Evolutionary conservation across 2,113 vertebrate species (phyloP).

Genomic region (Rhinoderma darwinii): DNA sequence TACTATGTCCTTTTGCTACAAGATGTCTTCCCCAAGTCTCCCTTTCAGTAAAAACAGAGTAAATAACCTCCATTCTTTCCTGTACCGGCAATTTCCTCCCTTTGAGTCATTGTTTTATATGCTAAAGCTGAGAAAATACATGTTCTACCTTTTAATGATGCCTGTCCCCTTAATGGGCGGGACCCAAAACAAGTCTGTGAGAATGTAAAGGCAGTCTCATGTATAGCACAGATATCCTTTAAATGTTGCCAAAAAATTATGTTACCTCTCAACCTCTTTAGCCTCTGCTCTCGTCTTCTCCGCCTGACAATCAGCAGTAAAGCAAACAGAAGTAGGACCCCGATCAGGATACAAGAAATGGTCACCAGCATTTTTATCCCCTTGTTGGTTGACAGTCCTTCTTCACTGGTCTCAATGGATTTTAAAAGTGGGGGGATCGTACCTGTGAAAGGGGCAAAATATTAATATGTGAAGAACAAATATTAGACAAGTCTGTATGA

Average conservation of each 20-base stretch:
- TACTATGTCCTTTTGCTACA: background rate
- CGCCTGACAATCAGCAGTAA: slow-evolving; percentile 90
- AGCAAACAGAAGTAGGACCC: slow-evolving; percentile 88
- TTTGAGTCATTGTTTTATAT: background rate
- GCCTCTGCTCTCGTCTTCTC: slow-evolving; percentile 91
- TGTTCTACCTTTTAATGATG: background rate
- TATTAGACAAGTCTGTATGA: background rate
- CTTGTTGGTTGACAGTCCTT: slow-evolving; percentile 89
- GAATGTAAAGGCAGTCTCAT: background rate
- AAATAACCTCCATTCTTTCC: too few species aligned
- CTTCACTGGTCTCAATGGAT: slow-evolving; percentile 87
- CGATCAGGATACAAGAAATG: slow-evolving; percentile 92
- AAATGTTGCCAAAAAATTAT: background rate
- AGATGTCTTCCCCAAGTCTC: too few species aligned
- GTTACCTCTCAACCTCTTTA: slow-evolving; percentile 93
- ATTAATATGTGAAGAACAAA: background rate
- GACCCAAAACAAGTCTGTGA: background rate
- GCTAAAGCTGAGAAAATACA: background rate
- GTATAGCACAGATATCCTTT: background rate
- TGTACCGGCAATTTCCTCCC: too few species aligned
- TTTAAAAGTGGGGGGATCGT: slow-evolving; percentile 96
- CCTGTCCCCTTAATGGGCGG: background rate
- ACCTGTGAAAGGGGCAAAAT: slow-evolving; percentile 75
- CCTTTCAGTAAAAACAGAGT: too few species aligned
- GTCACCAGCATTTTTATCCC: slow-evolving; percentile 98